Evolutionary conservation across 1,140 invertebrate genomes (phyloP), one percentile per base, ranked within the genome.

Genomic region (Drosophila truncata): DNA sequence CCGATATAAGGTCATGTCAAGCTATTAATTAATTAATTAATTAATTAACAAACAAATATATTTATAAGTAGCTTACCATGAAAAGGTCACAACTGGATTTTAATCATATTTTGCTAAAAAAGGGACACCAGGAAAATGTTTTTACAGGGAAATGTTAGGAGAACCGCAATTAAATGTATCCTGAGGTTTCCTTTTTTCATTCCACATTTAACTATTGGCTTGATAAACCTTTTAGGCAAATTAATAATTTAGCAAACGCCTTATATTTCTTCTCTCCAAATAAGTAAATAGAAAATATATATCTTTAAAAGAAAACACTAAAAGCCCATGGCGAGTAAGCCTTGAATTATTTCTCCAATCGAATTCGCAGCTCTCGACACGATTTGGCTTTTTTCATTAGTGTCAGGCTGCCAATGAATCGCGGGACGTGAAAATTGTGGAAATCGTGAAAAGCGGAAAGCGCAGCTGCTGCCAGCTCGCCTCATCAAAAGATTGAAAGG

Each of bases 401-500:
- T 72, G 69, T 60, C 69, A n/a, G 52, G 66, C 54, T 72, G 62
- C 42, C 65, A 59, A 71, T 72, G 65, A 72, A 72, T 58, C 52
- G 42, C 47, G 54, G 69, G 27, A 47, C 69, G 52, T 71, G 63
- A 37, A 65, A 76, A 76, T 75, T 37, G 18, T 23, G 59, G 29
- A 50, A 50, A 50, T 18, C 14, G 20, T n/a, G 39, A 65, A 75
- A 52, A 37, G 50, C 29, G 50, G 39, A 20, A 75, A 76, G 65
- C 74, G 50, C 74, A 77, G 74, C 65, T 60, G 72, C 65, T 64
- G 47, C 71, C 66, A 3, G 42, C 41, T 20, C 31, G 65, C 29
- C 50, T 67, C 74, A 76, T 77, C 57, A 52, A 67, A 77, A 77
- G 74, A 77, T 77, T 77, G 74, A 77, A 77, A 29, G 61, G 66